Base-by-base conservation (phyloP, 1,140 invertebrate genomes). In the Oedothorax gibbosus region DNA sequence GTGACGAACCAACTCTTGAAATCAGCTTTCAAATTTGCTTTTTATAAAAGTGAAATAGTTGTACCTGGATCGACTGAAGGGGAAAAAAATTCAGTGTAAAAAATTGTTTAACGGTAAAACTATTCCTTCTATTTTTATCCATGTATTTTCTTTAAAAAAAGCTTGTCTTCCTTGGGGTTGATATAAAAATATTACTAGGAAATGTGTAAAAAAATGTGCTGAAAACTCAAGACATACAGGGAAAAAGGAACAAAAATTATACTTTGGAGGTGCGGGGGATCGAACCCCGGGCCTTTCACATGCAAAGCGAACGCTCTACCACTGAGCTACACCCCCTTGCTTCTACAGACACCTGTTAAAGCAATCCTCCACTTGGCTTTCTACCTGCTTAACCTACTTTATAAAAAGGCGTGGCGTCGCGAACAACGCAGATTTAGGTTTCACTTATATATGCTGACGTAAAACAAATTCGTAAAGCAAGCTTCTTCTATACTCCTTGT, bases 271-370 rank as follows among this genome's bases (percentile, higher is more conserved):
- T 60, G 57, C 57, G 71, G 71, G 35, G 71, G 71, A 73, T 79
- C 76, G 76, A 79, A 79, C 76, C 76, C 76, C 80, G 68, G 69
- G 56, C 69, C 68, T 82, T 82, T 82, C 80, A 82, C 68, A 82
- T 82, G 80, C 80, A 73, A 82, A 82, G 56, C 80, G 69, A 82
- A 69, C 80, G 69, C 80, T 82, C 68, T 82, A 82, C 80, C 80
- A 57, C 78, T 82, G 80, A 82, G 80, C 80, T 82, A 82, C 69
- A 72, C 80, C 68, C 80, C 80, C 69, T 68, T 68, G 8, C 0
- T 2, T 2, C 0, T 9, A 0, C 65, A 0, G 8, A 49, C 8
- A 20, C 7, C 20, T 49, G 35, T 68, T 49, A 12, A 4, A 3
- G 0, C 14, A 53, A 10, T 11, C 5, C 3, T 0, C 9, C 15